Conservation (phyloP, 2,797 vertebrate genomes). For the Ctenosaura bakeri region DNA sequence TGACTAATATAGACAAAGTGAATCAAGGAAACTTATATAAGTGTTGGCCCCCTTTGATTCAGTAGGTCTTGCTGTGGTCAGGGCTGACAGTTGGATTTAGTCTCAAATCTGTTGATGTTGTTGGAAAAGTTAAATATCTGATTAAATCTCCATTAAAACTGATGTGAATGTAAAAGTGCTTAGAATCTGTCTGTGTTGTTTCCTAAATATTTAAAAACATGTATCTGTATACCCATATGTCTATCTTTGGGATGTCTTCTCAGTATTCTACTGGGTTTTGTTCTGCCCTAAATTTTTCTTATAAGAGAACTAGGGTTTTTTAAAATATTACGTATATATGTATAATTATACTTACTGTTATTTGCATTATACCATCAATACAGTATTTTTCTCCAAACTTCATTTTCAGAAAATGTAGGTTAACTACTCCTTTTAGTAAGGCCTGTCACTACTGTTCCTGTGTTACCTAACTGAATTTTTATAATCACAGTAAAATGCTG, state of each 20-base stretch:
- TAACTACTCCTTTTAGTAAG: constrained; percentile 47
- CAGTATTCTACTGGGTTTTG: constrained; percentile 25
- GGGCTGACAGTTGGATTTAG: too few species aligned
- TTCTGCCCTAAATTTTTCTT: constrained; percentile 12
- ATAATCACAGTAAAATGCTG: constrained; percentile 56
- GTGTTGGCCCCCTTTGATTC: too few species aligned
- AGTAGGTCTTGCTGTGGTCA: too few species aligned
- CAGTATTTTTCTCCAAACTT: constrained; percentile 54
- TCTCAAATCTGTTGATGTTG: neutral
- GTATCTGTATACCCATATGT: constrained; percentile 40
- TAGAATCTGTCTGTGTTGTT: neutral
- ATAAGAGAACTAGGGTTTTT: constrained; percentile 23
- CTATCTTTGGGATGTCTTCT: neutral
- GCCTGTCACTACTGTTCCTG: constrained; percentile 15
- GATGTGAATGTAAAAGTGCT: constrained; percentile 11
- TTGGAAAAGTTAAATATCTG: neutral
- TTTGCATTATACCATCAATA: constrained; percentile 56
- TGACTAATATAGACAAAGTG: too few species aligned
- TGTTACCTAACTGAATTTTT: constrained; percentile 58
- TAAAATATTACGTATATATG: neutral
- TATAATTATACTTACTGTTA: neutral
- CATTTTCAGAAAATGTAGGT: constrained; percentile 40
- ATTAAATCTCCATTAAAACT: constrained; percentile 12
- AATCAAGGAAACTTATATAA: too few species aligned
- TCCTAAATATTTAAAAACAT: constrained; percentile 29